Evolutionary conservation across 2,888 invertebrate species (phyloP).

Genomic region (Mythimna loreyi): DNA sequence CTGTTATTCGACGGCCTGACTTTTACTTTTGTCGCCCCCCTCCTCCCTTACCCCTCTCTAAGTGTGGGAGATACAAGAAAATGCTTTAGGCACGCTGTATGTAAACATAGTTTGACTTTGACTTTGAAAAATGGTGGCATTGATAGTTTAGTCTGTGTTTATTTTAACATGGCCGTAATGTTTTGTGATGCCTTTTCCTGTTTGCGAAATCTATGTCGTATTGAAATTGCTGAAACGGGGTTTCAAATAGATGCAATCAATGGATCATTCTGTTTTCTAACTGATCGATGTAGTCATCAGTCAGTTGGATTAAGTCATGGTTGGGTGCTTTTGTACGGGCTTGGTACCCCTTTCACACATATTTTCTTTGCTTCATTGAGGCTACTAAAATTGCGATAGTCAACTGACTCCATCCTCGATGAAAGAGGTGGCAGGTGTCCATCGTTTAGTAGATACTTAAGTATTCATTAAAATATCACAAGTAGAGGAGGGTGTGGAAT

Average conservation of each 20-base stretch:
- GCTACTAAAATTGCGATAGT: no score
- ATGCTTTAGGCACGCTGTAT: constrained; percentile 45
- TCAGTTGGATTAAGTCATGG: neutral
- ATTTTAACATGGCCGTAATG: constrained; percentile 8
- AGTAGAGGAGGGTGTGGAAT: no score
- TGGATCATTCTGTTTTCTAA: neutral
- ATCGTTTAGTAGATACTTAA: neutral
- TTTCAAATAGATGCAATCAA: neutral
- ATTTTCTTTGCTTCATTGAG: neutral
- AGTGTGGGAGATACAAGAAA: constrained; percentile 45
- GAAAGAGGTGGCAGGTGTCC: neutral
- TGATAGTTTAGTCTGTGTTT: constrained; percentile 20
- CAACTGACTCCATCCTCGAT: neutral
- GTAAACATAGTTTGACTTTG: constrained; percentile 59
- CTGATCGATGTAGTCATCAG: neutral
- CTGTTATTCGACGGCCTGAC: constrained; percentile 82
- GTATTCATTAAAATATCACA: no score
- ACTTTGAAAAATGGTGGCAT: constrained; percentile 57
- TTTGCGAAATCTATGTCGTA: neutral
- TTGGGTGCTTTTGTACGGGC: neutral
- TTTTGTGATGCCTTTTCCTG: constrained; percentile 8
- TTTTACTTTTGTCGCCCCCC: constrained; percentile 83
- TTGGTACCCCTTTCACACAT: neutral
- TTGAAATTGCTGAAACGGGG: neutral
- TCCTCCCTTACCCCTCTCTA: neutral